phyloP scores from a whole-genome alignment of 2,797 vertebrate genomes.

The Gallinago nigripennis region DNA sequence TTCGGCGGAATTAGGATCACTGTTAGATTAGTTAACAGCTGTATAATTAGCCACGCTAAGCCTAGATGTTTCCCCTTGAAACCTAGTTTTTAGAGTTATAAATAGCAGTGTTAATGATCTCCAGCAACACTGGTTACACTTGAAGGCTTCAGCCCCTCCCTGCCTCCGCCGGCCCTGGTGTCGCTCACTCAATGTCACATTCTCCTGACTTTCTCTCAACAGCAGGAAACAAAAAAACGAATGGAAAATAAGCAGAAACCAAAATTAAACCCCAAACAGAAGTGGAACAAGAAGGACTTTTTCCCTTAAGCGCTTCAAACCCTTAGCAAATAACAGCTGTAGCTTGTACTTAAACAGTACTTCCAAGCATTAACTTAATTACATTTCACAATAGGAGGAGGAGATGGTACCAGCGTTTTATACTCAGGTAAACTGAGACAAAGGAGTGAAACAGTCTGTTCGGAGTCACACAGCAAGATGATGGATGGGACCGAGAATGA shows the following conservation, averaged over 20 bases:
- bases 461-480: constrained; percentile 26
- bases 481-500: constrained; percentile 15
- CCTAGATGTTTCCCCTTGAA: constrained; percentile 51
- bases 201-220: background rate
- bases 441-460: constrained; percentile 12
- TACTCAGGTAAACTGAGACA: constrained; percentile 46
- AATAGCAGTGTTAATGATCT: constrained; percentile 60
- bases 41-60: constrained; percentile 34
- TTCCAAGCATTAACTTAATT: constrained; percentile 21
- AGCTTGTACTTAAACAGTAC: background rate
- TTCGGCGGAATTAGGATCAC: constrained; percentile 32
- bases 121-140: background rate
- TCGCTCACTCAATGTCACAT: constrained; percentile 53
- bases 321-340: background rate
- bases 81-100: constrained; percentile 42
- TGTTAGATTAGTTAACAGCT: constrained; percentile 54
- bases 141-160: background rate
- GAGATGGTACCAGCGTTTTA: background rate
- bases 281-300: background rate
- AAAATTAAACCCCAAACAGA: background rate
- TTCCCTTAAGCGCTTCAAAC: background rate
- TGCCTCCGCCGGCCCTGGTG: background rate
- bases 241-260: background rate
- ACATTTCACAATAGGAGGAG: background rate
- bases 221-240: background rate